These are phyloP conservation scores for Drosophila watanabei DNA, from an alignment of 1,140 invertebrate genomes.

Conservation along the genomic window DNA sequence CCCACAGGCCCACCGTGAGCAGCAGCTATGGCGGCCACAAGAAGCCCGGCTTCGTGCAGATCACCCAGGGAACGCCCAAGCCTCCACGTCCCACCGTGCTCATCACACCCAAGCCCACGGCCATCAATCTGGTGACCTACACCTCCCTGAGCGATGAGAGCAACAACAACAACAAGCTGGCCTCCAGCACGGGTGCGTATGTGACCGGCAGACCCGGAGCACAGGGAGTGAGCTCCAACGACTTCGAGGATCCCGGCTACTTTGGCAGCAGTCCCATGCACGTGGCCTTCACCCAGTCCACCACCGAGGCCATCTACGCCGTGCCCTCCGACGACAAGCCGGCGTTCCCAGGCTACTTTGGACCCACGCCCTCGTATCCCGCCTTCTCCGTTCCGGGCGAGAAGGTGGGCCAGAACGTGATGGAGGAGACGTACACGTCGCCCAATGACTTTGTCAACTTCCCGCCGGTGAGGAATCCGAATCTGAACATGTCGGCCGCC, in stretches of 20 bases:
- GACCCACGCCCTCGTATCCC: slow-evolving; percentile 79
- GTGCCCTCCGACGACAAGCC: slow-evolving; percentile 79
- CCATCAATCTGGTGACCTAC: slow-evolving; percentile 63
- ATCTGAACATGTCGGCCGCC: slow-evolving; percentile 89
- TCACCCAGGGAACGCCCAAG: slow-evolving; percentile 77
- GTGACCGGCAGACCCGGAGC: slow-evolving; percentile 76
- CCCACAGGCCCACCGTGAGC: slow-evolving; percentile 62
- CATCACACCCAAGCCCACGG: slow-evolving; percentile 88
- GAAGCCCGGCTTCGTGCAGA: slow-evolving; percentile 77
- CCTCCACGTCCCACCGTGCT: slow-evolving; percentile 87
- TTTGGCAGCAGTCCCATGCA: slow-evolving; percentile 74
- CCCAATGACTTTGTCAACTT: slow-evolving; percentile 92
- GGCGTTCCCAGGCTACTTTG: slow-evolving; percentile 80
- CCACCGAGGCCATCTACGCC: slow-evolving; percentile 60
- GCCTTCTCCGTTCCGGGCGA: slow-evolving; percentile 80
- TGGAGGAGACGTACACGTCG: slow-evolving; percentile 87
- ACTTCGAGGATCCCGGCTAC: slow-evolving; percentile 84
- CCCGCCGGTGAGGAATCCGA: slow-evolving; percentile 93
- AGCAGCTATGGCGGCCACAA: slow-evolving; percentile 60
- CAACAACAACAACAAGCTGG: slow-evolving; percentile 35
- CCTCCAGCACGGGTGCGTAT: slow-evolving; percentile 86
- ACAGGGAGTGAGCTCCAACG: slow-evolving; percentile 67
- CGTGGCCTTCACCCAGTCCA: slow-evolving; percentile 62
- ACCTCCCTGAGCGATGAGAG: slow-evolving; percentile 26
- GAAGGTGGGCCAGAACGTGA: slow-evolving; percentile 71